These are phyloP conservation scores for Drosophila sp. DNA, from an alignment of 1,140 invertebrate genomes.

Conservation along the genomic window DNA sequence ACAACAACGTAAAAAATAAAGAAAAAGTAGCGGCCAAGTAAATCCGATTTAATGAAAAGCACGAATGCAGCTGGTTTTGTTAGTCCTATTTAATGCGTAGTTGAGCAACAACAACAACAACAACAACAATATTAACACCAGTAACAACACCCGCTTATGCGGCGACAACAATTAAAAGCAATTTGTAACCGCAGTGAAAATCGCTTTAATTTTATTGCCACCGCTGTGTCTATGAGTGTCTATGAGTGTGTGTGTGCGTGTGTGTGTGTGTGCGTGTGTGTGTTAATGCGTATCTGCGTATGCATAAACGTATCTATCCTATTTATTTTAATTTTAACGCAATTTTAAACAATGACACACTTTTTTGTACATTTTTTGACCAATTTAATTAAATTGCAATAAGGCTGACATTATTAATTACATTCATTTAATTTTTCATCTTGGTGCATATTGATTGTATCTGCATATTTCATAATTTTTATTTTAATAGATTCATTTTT, in stretches of 20 bases:
- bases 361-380: constrained; percentile 59
- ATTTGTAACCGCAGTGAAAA: constrained; percentile 64
- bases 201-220: constrained; percentile 52
- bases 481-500: constrained; percentile 36
- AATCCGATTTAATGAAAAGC: constrained; percentile 60
- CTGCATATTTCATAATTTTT: constrained; percentile 42
- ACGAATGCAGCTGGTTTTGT: too few relatives aligned
- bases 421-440: background rate
- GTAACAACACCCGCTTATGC: constrained; percentile 16
- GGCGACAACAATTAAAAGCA: constrained; percentile 60
- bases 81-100: constrained; percentile 48
- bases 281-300: constrained; percentile 7
- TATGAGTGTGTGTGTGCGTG: background rate
- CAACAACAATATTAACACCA: constrained; percentile 10
- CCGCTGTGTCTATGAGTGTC: too few relatives aligned
- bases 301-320: constrained; percentile 20
- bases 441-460: constrained; percentile 30
- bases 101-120: constrained; percentile 23
- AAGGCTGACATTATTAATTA: constrained; percentile 69
- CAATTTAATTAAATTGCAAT: constrained; percentile 75
- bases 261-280: background rate
- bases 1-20: constrained; percentile 15
- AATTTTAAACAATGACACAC: constrained; percentile 9
- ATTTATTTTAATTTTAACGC: constrained; percentile 12
- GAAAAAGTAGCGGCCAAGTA: constrained; percentile 10